These are phyloP conservation scores for Corythoichthys intestinalis DNA, from an alignment of 2,113 vertebrate species.

Conservation along the genomic window DNA sequence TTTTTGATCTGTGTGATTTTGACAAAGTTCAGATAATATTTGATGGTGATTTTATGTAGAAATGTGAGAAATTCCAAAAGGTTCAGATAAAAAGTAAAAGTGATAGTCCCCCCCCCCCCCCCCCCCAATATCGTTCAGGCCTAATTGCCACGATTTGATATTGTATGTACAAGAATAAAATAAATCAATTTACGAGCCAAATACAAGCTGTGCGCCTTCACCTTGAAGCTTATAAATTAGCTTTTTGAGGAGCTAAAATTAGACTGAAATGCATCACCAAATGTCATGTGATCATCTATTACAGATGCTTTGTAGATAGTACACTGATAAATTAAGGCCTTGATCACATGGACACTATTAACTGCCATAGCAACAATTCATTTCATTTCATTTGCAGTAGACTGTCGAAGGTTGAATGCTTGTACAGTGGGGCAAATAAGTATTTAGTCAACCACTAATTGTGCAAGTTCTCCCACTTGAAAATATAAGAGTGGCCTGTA, in stretches of 20 bases:
- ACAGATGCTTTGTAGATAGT: not conserved
- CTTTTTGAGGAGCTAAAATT: not conserved
- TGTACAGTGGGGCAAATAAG: too few species aligned
- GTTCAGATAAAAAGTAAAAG: too few species aligned
- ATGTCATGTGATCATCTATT: not conserved
- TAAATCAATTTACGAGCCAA: not conserved
- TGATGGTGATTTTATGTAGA: too few species aligned
- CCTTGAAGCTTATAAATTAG: not conserved
- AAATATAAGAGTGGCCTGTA: too few species aligned
- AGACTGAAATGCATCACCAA: not conserved
- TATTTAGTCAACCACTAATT: too few species aligned
- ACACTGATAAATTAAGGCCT: constrained; percentile 29
- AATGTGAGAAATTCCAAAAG: too few species aligned
- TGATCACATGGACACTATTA: constrained; percentile 28
- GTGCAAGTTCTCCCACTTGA: too few species aligned
- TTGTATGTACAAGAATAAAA: not conserved
- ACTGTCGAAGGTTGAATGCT: not conserved
- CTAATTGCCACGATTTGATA: too few species aligned
- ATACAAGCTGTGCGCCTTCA: not conserved
- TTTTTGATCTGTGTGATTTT: too few species aligned
- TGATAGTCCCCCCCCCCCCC: too few species aligned
- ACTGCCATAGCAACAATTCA: constrained; percentile 36
- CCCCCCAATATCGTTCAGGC: too few species aligned
- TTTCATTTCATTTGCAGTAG: not conserved
- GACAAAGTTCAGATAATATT: too few species aligned